Percentiles rank a stretch among this genome's conserved stretches.
Evolutionary conservation across 2,797 vertebrate genomes (phyloP).

Genomic region (Poecilia picta): DNA sequence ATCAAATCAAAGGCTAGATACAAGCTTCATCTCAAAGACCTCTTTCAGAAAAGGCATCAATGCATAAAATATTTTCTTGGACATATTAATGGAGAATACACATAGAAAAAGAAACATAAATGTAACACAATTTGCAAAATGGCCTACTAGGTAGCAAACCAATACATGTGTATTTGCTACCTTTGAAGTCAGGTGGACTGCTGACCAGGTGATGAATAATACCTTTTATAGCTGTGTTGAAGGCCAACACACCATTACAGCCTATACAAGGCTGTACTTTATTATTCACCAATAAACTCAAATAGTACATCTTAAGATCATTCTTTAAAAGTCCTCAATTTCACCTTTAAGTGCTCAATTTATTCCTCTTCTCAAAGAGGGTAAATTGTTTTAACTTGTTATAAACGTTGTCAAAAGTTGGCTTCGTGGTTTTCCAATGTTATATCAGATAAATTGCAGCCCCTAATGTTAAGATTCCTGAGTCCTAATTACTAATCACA

Average conservation of each 20-base stretch:
- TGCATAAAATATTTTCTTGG: neutral
- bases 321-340: neutral
- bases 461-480: neutral
- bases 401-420: neutral
- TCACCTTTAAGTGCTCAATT: neutral
- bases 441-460: conserved; percentile 5
- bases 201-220: neutral
- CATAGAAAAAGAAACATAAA: neutral
- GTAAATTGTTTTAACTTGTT: neutral
- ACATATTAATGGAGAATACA: neutral
- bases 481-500: conserved; percentile 20
- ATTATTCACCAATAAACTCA: neutral
- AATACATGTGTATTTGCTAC: neutral
- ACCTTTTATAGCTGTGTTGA: neutral
- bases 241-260: neutral
- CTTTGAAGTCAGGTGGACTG: neutral
- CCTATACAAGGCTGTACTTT: neutral
- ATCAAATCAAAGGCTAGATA: neutral
- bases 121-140: neutral
- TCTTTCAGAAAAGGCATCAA: neutral
- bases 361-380: neutral
- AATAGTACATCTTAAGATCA: no score
- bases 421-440: neutral
- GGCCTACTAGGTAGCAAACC: no score
- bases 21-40: neutral